Evolutionary conservation across 64 coral and sea anemone species (phyloP), one percentile per base, ranked within the genome.

Genomic region (Porites lutea): DNA sequence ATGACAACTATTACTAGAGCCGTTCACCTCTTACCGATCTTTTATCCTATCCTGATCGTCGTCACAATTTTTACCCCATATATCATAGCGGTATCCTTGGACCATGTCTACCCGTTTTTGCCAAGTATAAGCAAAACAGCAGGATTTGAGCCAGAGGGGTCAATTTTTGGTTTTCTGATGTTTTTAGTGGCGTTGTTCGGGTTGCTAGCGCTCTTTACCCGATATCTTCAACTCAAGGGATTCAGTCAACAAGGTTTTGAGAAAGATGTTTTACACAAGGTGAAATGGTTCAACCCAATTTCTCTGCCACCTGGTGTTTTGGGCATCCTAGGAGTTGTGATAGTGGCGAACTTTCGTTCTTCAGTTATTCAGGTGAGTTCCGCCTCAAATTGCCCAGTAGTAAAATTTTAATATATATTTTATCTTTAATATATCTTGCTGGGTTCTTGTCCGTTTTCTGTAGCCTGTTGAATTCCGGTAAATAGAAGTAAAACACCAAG

Each of bases 151-250:
- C 74, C 74, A n/a, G 48, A 77, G 48, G 74, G 48, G 14, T 77
- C 74, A 16, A 19, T 77, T 18, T 77, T 77, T 52, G 48, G 74
- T 77, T 51, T 53, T 19, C 44, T 77, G 74, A 77, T 52, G 74
- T 7, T 18, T 16, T 53, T 77, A 2, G 74, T 77, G 74, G 74
- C 74, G 3, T n/a, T 77, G 0, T 21, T 77, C 18, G 74, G 74
- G 2, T 1, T 77, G 16, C 3, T 53, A 3, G 5, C 8, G 43
- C 5, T 77, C 8, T 7, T 52, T 5, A 5, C 14, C n/a, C 74
- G 74, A 2, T 77, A 77, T 77, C 3, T 77, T 5, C 74, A 77
- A 48, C 48, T 77, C 13, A 16, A 77, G 3, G 74, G 13, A 52
- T 2, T 53, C 27, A 37, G 27, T 3, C 48, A 18, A 8, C 15